Evolutionary conservation across 2,888 invertebrate genomes (phyloP), one percentile per base, ranked within the genome.

Genomic region (Acanthococcus lagerstroemiae): DNA sequence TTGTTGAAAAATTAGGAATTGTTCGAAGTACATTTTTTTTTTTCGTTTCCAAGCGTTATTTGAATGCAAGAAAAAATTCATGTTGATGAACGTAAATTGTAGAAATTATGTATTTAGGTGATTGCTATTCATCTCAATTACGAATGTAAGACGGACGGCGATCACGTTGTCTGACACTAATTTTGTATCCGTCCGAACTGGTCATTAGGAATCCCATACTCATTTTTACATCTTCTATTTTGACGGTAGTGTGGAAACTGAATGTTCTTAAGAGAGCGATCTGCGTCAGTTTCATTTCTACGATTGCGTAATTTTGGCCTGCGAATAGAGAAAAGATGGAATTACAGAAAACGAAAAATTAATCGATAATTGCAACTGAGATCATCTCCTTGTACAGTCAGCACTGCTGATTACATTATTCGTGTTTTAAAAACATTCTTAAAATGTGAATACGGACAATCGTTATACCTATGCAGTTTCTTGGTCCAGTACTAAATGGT

Each of bases 271-370:
- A 44, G 9, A 71, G 21, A 0, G 69, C 68, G n/a, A 68, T 67
- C 24, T 70, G 48, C 24, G 68, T 66, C 12, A 69, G 52, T 58
- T 71, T 71, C 71, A 71, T 70, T 12, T 69, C 68, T 17, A 70
- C 58, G 65, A 69, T 68, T 2, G 70, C 71, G 46, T 69, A 71
- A 65, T 70, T 70, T 30, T 69, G 67, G 15, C 71, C 71, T 71
- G 46, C 12, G 19, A 57, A 1, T n/a, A n/a, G n/a, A n/a, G n/a
- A n/a, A n/a, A n/a, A n/a, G n/a, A n/a, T n/a, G n/a, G n/a, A n/a
- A n/a, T n/a, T n/a, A n/a, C n/a, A n/a, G n/a, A 37, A 21, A 15
- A 56, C 5, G 19, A 19, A 9, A 4, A 26, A 26, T 55, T 55
- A 3, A 27, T 55, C 15, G 7, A 30, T 19, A 48, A 9, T 48